Evolutionary conservation across 2,113 vertebrate genomes (phyloP).

Genomic region (Acrocephalus arundinaceus): DNA sequence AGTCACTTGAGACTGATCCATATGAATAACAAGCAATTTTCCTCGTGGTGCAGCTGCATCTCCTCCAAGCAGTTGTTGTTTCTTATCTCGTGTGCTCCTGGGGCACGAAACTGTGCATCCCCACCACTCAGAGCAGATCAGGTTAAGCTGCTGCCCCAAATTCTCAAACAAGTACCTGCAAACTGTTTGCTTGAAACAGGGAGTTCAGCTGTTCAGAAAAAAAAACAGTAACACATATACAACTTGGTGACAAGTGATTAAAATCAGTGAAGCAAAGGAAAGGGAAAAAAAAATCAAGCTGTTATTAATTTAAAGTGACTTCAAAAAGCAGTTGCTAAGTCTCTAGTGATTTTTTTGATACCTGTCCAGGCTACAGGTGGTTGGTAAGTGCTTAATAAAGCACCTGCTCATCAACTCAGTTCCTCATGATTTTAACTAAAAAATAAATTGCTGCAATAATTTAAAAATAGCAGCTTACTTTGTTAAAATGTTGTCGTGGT

Average conservation of each 20-base stretch:
- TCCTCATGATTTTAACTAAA: neutral
- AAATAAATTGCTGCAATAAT: neutral
- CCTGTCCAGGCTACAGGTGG: neutral
- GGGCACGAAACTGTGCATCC: neutral
- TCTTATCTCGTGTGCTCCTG: neutral
- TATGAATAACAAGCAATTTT: neutral
- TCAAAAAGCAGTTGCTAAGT: neutral
- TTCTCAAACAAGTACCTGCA: neutral
- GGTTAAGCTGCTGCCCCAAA: neutral
- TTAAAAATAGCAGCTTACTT: neutral
- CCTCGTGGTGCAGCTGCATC: neutral
- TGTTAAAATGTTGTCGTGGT: neutral
- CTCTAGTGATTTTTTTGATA: slow-evolving; percentile 6
- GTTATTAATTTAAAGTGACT: slow-evolving; percentile 7
- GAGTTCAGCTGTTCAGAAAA: neutral
- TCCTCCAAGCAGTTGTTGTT: neutral
- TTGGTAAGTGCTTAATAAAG: neutral
- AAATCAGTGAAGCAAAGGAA: neutral
- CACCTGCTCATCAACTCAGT: neutral
- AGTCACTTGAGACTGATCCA: neutral
- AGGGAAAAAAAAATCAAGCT: neutral
- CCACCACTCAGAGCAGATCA: neutral
- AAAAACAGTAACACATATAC: neutral
- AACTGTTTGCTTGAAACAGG: neutral
- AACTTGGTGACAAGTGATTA: slow-evolving; percentile 8